Evolutionary conservation across 2,888 invertebrate species (phyloP), one percentile per base, ranked within the genome.

Genomic region (Elegia similella): DNA sequence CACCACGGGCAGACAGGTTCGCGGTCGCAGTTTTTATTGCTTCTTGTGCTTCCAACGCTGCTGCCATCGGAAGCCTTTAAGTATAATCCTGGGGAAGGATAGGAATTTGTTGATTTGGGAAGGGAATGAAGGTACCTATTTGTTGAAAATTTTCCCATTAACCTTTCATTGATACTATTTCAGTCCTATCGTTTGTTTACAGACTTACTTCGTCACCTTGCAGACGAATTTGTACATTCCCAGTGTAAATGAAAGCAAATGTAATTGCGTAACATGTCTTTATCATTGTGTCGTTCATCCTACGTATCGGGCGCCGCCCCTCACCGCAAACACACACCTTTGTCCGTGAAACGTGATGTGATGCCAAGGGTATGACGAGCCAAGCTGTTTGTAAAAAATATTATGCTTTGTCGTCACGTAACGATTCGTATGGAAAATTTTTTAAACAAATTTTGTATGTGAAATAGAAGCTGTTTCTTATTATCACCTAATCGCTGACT

Each of bases 291-390:
- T 48, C 3, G 29, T n/a, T 7, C 44, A 17, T 44, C 17, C 16
- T 17, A 15, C 44, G 12, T 10, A 16, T 44, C 47, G 47, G 30
- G 47, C 30, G 29, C 47, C 47, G 47, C 47, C 47, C 47, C 30
- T 13, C 13, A 23, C 2, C n/a, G 47, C 47, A 48, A 48, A 48
- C 29, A 29, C 47, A 6, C 23, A n/a, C 29, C 46, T 46, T 46
- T 46, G 23, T 10, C 46, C 46, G 23, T 46, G 46, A 48, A 48
- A 29, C 47, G 30, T 48, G 30, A 48, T 13, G 47, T 29, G 47
- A 48, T 30, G 47, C 29, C 47, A 12, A 12, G 2, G n/a, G 2
- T 38, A 38, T 13, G 30, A 30, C 46, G 46, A 30, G 29, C 47
- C 30, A 17, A 48, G 30, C 7, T 30, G 47, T 48, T 30, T 29